Evolutionary conservation across 2,113 vertebrate genomes (phyloP).

Genomic region (Rattus rattus): DNA sequence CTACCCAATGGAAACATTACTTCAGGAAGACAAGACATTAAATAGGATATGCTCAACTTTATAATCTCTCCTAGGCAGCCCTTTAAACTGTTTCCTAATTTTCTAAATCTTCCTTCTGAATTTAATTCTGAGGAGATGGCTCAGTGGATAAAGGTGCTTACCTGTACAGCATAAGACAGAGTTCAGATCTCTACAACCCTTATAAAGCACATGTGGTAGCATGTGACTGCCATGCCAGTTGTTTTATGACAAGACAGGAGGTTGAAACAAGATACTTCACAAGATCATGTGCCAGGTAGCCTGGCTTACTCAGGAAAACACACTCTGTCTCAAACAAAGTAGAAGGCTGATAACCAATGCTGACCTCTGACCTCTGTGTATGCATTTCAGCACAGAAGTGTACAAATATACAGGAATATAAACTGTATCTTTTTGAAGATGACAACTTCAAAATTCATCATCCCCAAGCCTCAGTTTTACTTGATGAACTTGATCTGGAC

Average conservation of each 20-base stretch:
- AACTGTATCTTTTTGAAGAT: neutral
- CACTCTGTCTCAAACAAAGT: neutral
- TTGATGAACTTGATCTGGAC: neutral
- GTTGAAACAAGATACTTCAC: neutral
- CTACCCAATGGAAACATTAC: neutral
- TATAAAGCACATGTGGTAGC: neutral
- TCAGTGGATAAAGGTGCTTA: neutral
- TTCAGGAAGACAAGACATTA: neutral
- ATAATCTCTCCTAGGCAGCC: neutral
- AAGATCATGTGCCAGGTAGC: neutral
- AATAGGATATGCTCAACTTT: neutral
- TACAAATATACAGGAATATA: too few relatives aligned
- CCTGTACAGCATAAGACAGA: neutral
- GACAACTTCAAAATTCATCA: neutral
- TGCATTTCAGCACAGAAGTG: neutral
- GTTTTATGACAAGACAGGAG: neutral
- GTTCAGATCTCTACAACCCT: neutral
- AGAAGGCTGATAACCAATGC: neutral
- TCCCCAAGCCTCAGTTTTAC: neutral
- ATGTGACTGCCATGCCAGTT: too few relatives aligned
- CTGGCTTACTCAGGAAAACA: neutral
- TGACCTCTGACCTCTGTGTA: accelerated
- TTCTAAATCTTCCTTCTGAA: neutral
- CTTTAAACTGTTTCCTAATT: neutral
- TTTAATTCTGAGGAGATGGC: neutral